Evolutionary conservation across 2,113 vertebrate species (phyloP), one percentile per base, ranked within the genome.

Genomic region (Thermophis baileyi): DNA sequence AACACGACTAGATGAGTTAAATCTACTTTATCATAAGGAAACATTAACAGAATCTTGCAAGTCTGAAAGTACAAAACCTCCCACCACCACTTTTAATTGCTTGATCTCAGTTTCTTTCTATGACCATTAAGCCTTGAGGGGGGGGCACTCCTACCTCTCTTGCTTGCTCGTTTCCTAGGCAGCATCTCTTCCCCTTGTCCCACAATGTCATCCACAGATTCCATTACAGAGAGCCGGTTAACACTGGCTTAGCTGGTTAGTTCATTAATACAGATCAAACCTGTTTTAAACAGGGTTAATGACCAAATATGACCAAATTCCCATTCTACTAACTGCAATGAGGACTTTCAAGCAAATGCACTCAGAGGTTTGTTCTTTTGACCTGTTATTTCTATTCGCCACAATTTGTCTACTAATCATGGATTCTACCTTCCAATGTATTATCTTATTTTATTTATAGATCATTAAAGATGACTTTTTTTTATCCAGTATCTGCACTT

Each of bases 131-230:
- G n/a, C 4, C 5, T 60, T 60, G 57, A 2, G 54, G 24, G 5
- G 18, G 24, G 0, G 57, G 25, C 57, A 60, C 9, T 60, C 24
- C 24, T 57, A 24, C 24, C 55, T 69, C 30, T 2, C 30, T 69
- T 69, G 14, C 14, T 93, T 95, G 93, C 93, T 94, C 94, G 93
- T 57, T 85, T 35, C 63, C 14, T 2, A 35, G 93, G 90, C 91
- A 97, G 89, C 55, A 94, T 91, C 92, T 96, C 95, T 94, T 96
- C 55, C 30, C 30, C 30, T 69, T 4, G 12, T 69, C 30, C 12
- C 14, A 12, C 63, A 69, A 69, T 30, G 12, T 69, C 12, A 30
- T n/a, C 11, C 60, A n/a, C 4, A 63, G 60, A n/a, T n/a, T 63
- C 60, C 60, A 63, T 63, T 63, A 63, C 30, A 63, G 27, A 63